phyloP scores from a whole-genome alignment of 2,888 invertebrate species.

The Heteromyza rotundicornis region DNA sequence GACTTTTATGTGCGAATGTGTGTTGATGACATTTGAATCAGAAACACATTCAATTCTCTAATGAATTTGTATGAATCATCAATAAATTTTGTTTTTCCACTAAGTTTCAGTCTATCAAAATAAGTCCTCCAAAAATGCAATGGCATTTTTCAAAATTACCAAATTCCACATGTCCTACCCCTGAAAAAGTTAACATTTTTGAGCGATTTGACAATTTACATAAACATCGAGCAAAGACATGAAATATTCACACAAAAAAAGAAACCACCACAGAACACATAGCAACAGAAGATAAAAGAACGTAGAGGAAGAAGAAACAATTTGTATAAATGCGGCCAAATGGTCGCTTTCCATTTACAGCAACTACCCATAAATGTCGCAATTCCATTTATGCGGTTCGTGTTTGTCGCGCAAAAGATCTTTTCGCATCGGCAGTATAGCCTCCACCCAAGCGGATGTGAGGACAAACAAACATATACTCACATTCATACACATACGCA shows the following conservation, averaged over 20 bases:
- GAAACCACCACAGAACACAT: background rate
- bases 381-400: conserved; percentile 31
- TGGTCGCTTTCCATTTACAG: conserved; percentile 29
- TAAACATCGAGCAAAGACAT: background rate
- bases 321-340: conserved; percentile 29
- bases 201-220: too few species aligned
- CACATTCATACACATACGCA: background rate
- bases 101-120: too few species aligned
- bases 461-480: background rate
- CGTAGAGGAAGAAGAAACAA: conserved; percentile 16
- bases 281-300: conserved; percentile 5
- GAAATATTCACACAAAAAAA: conserved; percentile 5
- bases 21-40: too few species aligned
- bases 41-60: too few species aligned
- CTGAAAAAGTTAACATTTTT: too few species aligned
- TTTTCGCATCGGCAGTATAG: background rate
- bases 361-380: conserved; percentile 28
- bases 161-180: too few species aligned
- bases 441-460: too few species aligned
- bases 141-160: too few species aligned
- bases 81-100: too few species aligned
- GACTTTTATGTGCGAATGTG: too few species aligned
- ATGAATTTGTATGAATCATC: too few species aligned
- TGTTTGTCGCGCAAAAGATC: conserved; percentile 19
- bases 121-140: too few species aligned